A percentile compares a stretch with the other conserved stretches of the same genome.
Conservation (phyloP, 2,888 invertebrate genomes). For the Euplagia quadripunctaria region DNA sequence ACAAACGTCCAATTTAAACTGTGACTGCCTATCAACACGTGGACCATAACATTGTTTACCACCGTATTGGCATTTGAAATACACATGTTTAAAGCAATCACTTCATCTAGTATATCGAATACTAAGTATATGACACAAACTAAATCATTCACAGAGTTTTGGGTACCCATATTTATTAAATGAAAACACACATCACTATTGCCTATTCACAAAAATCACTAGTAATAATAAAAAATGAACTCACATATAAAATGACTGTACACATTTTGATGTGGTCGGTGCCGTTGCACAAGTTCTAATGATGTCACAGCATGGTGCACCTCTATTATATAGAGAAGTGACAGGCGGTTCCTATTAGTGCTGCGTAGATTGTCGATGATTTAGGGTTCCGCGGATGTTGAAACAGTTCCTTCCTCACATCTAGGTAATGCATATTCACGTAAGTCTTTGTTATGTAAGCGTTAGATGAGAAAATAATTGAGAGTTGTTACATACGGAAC, state of each 20-base stretch:
- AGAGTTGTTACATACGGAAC: too few species aligned
- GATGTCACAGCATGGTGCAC: conserved; percentile 70
- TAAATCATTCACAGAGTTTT: not conserved
- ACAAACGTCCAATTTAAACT: not conserved
- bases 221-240: conserved; percentile 53
- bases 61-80: not conserved
- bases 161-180: not conserved
- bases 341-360: conserved; percentile 62
- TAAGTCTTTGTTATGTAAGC: not conserved
- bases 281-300: conserved; percentile 66
- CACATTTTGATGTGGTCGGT: conserved; percentile 73
- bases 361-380: conserved; percentile 43
- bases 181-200: conserved; percentile 16
- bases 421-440: not conserved
- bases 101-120: not conserved
- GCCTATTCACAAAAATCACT: conserved; percentile 23
- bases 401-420: not conserved
- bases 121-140: not conserved
- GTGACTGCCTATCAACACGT: too few species aligned
- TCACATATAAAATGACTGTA: conserved; percentile 77
- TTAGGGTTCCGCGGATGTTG: conserved; percentile 49
- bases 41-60: not conserved
- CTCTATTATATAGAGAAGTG: conserved; percentile 76
- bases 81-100: too few species aligned
- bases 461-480: not conserved